phyloP scores from a whole-genome alignment of 1,140 invertebrate genomes.

The Daktulosphaira vitifoliae region DNA sequence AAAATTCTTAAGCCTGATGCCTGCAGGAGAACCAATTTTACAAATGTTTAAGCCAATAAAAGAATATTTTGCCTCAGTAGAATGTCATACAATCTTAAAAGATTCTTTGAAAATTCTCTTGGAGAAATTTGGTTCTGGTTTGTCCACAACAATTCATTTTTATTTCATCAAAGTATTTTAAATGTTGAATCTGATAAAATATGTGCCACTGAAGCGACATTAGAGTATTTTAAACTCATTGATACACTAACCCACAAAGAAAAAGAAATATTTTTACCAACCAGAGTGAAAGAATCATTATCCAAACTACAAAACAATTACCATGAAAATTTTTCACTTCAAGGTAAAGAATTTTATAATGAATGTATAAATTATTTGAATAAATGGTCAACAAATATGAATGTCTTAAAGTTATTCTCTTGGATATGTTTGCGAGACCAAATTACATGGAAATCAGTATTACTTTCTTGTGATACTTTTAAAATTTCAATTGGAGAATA shows the following conservation, averaged over 20 bases:
- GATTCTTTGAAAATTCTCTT: neutral
- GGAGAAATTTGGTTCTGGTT: no score
- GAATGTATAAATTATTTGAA: constrained; percentile 5
- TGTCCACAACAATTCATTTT: no score
- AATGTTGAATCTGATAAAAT: neutral
- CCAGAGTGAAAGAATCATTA: no score
- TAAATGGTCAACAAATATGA: no score
- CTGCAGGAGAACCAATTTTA: constrained; percentile 36
- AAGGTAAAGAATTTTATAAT: neutral
- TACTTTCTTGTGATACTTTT: no score
- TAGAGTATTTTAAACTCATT: no score
- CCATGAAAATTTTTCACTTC: neutral
- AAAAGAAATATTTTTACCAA: no score
- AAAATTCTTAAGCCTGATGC: no score
- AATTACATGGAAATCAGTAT: neutral
- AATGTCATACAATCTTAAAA: neutral
- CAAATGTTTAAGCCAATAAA: constrained; percentile 1
- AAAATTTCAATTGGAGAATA: no score
- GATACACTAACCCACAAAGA: neutral
- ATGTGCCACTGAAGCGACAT: no score
- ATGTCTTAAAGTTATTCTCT: constrained; percentile 7
- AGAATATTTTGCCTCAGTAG: neutral
- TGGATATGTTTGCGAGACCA: neutral
- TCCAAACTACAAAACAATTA: no score
- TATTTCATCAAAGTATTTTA: constrained; percentile 9